phyloP scores from a whole-genome alignment of 2,797 vertebrate species.

The Lepilemur septentrionalis region DNA sequence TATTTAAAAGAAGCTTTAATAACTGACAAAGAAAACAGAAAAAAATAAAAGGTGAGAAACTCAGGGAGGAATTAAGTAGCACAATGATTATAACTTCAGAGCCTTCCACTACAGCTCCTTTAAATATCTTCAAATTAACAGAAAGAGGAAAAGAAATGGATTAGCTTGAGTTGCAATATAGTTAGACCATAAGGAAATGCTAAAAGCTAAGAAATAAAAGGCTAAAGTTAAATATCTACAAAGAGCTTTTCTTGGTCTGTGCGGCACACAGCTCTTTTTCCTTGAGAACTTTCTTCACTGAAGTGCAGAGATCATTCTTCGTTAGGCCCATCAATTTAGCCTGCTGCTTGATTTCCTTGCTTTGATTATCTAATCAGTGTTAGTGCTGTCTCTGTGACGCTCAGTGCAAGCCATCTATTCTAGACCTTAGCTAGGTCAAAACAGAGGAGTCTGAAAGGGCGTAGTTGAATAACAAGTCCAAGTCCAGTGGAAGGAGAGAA shows the following conservation, averaged over 20 bases:
- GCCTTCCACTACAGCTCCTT: neutral
- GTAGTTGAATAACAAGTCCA: neutral
- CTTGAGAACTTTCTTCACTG: neutral
- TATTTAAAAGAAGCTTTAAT: neutral
- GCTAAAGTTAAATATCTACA: neutral
- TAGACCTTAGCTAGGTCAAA: constrained; percentile 1
- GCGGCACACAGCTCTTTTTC: neutral
- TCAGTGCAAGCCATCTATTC: neutral
- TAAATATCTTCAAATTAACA: constrained; percentile 41
- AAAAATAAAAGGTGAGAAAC: neutral
- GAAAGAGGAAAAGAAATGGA: neutral
- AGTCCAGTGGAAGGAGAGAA: neutral
- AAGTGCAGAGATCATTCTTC: neutral
- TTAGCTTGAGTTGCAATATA: neutral
- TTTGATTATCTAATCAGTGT: neutral
- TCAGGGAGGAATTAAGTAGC: neutral
- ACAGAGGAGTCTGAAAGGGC: neutral
- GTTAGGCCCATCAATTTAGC: neutral
- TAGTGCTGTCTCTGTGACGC: neutral
- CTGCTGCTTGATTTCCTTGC: neutral
- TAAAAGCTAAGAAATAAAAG: neutral
- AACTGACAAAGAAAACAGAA: neutral
- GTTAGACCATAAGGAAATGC: neutral
- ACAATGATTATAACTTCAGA: neutral
- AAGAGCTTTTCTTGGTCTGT: neutral